phyloP scores from a whole-genome alignment of 2,113 vertebrate genomes.

The Boulengeromyrus knoepffleri region DNA sequence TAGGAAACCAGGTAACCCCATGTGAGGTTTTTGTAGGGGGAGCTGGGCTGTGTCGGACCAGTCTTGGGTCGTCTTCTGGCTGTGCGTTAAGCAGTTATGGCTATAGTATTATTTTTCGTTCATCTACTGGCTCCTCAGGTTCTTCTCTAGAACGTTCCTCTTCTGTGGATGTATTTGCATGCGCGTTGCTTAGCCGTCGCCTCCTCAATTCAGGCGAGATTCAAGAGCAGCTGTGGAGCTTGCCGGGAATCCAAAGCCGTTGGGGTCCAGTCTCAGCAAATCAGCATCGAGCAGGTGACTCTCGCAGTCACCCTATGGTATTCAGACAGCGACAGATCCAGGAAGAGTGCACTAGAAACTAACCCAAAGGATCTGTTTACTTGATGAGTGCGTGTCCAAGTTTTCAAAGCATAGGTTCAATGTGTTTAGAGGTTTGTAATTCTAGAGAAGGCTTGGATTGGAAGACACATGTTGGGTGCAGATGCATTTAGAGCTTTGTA shows the following conservation, averaged over 20 bases:
- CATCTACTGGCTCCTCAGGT: neutral
- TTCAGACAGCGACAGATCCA: neutral
- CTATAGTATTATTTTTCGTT: neutral
- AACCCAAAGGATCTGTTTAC: neutral
- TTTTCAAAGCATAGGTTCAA: neutral
- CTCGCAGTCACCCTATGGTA: neutral
- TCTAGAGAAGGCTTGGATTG: neutral
- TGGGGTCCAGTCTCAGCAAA: neutral
- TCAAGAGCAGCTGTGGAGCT: neutral
- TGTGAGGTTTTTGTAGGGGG: constrained; percentile 16
- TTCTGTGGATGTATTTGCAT: neutral
- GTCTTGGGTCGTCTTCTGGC: neutral
- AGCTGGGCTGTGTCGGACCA: neutral
- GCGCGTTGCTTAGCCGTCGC: neutral
- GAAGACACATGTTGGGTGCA: neutral
- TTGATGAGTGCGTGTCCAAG: neutral
- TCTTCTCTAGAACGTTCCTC: neutral
- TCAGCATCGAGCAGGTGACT: neutral
- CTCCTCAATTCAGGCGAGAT: neutral
- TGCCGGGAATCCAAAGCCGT: neutral
- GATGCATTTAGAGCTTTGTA: neutral
- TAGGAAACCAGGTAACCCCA: constrained; percentile 44
- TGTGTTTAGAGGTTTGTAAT: neutral
- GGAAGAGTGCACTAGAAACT: neutral
- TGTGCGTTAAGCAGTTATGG: neutral